A percentile compares a stretch with the other conserved stretches of the same genome.
These are phyloP conservation scores for Synergus laeviventris DNA, from an alignment of 2,888 invertebrate genomes.

Conservation along the genomic window DNA sequence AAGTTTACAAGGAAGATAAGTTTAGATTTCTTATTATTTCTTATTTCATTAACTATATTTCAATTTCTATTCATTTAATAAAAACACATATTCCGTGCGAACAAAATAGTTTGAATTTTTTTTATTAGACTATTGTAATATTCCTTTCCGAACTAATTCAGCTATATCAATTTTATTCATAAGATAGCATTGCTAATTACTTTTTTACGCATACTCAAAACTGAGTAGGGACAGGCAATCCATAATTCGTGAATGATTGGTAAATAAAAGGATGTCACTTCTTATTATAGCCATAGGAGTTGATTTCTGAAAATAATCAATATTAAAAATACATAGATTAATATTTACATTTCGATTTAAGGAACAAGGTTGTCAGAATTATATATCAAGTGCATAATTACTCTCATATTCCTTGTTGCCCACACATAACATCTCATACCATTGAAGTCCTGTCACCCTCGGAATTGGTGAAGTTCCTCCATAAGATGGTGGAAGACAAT, in stretches of 20 bases:
- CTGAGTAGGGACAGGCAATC: neutral
- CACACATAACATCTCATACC: slow-evolving; percentile 84
- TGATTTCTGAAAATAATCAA: slow-evolving; percentile 80
- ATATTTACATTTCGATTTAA: neutral
- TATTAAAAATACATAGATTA: neutral
- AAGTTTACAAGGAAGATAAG: neutral
- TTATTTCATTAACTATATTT: neutral
- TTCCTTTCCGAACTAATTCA: slow-evolving; percentile 41
- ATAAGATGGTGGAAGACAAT: slow-evolving; percentile 84
- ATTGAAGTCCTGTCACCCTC: slow-evolving; percentile 83
- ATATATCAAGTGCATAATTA: slow-evolving; percentile 65
- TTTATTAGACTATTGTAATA: neutral
- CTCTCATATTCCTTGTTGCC: slow-evolving; percentile 87
- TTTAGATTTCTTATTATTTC: neutral
- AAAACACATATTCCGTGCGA: neutral
- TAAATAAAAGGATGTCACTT: slow-evolving; percentile 61
- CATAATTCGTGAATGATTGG: no score
- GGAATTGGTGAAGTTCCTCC: slow-evolving; percentile 85
- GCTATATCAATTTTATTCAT: slow-evolving; percentile 5
- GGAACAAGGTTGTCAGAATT: neutral
- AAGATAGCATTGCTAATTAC: slow-evolving; percentile 6
- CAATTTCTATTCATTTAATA: neutral
- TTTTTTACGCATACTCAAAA: slow-evolving; percentile 9
- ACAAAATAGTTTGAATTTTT: no score
- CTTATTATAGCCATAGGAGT: slow-evolving; percentile 86